These are phyloP conservation scores for Peromyscus polionotus DNA, from an alignment of 2,113 vertebrate species.

Conservation along the genomic window DNA sequence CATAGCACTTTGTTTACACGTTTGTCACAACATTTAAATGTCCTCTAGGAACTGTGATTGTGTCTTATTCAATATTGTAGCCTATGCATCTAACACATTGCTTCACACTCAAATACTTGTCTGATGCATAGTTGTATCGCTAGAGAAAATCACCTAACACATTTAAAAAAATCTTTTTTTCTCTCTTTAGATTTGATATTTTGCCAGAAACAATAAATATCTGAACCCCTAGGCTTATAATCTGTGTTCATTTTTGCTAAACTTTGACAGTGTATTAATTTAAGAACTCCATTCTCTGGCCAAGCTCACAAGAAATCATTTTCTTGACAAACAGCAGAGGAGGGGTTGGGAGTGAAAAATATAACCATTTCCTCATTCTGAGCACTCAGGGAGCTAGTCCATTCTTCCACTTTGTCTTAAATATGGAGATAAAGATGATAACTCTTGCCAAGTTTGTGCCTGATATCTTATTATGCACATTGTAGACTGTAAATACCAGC, in stretches of 20 bases:
- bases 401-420: conserved; percentile 18
- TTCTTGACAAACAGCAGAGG: background rate
- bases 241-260: conserved; percentile 50
- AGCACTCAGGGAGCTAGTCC: background rate
- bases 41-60: conserved; percentile 9
- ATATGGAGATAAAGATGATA: background rate
- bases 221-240: conserved; percentile 33
- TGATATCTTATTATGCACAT: background rate
- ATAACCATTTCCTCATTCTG: background rate
- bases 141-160: conserved; percentile 42
- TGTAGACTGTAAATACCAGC: background rate
- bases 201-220: conserved; percentile 61
- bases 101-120: conserved; percentile 30
- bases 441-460: background rate
- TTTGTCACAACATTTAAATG: conserved; percentile 63
- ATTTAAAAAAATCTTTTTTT: background rate
- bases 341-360: background rate
- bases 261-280: conserved; percentile 39
- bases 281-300: background rate
- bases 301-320: background rate
- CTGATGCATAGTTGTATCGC: background rate
- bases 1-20: conserved; percentile 3
- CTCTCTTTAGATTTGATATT: conserved; percentile 42
- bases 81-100: conserved; percentile 2
- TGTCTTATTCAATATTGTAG: conserved; percentile 6